phyloP scores from a whole-genome alignment of 2,113 vertebrate species.

The Thermophis baileyi region DNA sequence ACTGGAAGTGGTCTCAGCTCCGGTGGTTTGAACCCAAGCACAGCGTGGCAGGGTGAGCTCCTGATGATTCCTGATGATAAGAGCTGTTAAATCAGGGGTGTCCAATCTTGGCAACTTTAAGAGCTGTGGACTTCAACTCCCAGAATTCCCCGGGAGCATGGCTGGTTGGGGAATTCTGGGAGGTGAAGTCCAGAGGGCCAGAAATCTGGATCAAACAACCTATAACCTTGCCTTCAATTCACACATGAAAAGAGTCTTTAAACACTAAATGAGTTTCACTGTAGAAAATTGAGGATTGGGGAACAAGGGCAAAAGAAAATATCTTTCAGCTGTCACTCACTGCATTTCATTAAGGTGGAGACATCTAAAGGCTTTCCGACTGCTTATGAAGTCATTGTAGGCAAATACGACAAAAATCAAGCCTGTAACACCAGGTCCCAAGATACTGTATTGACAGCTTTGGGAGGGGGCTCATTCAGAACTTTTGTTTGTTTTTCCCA shows the following conservation, averaged over 20 bases:
- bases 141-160: too few relatives aligned
- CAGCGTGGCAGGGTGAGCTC: not conserved
- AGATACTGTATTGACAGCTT: not conserved
- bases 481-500: slow-evolving; percentile 56
- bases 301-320: not conserved
- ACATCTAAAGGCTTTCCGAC: not conserved
- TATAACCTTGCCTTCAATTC: not conserved
- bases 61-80: not conserved
- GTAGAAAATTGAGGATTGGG: not conserved
- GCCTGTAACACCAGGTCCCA: not conserved
- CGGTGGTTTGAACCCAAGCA: not conserved
- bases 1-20: not conserved
- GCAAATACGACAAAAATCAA: not conserved
- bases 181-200: not conserved
- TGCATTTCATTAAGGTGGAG: not conserved
- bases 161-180: too few relatives aligned
- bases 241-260: not conserved
- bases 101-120: too few relatives aligned
- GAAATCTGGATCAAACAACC: not conserved
- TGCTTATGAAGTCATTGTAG: too few relatives aligned
- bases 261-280: not conserved
- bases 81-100: not conserved
- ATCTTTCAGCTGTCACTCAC: too few relatives aligned
- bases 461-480: not conserved
- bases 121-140: too few relatives aligned